Conservation (phyloP, 2,888 invertebrate genomes). For the Conchocele bisecta region DNA sequence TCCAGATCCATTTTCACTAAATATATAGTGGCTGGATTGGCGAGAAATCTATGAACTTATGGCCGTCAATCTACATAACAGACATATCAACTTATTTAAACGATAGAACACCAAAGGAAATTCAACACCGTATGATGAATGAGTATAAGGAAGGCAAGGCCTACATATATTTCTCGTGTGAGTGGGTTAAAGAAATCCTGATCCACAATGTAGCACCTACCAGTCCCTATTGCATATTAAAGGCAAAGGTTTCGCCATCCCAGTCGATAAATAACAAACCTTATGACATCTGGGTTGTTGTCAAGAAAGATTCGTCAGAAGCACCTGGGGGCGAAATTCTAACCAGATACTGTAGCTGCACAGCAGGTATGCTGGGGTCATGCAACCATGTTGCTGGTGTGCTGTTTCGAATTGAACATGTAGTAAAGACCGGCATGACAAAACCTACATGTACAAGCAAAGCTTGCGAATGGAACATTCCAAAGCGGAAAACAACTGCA, state of each 20-base stretch:
- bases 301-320: background rate
- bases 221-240: background rate
- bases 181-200: slow-evolving; percentile 9
- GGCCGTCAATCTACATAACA: slow-evolving; percentile 17
- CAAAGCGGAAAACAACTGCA: no score
- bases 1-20: slow-evolving; percentile 14
- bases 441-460: slow-evolving; percentile 4
- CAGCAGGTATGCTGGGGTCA: slow-evolving; percentile 17
- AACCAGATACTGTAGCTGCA: slow-evolving; percentile 10
- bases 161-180: slow-evolving; percentile 10
- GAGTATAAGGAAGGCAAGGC: slow-evolving; percentile 15
- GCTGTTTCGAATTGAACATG: slow-evolving; percentile 13
- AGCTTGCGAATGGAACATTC: no score
- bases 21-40: background rate
- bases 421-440: slow-evolving; percentile 11
- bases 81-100: slow-evolving; percentile 18
- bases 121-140: slow-evolving; percentile 8
- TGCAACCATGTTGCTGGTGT: slow-evolving; percentile 15
- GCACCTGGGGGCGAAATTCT: background rate
- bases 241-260: slow-evolving; percentile 3
- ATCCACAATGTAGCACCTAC: background rate
- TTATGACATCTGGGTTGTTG: slow-evolving; percentile 4
- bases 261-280: background rate
- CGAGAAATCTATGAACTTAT: background rate
- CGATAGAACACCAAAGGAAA: background rate